Conservation (phyloP, 1,140 invertebrate genomes). For the Drosophila bocqueti region DNA sequence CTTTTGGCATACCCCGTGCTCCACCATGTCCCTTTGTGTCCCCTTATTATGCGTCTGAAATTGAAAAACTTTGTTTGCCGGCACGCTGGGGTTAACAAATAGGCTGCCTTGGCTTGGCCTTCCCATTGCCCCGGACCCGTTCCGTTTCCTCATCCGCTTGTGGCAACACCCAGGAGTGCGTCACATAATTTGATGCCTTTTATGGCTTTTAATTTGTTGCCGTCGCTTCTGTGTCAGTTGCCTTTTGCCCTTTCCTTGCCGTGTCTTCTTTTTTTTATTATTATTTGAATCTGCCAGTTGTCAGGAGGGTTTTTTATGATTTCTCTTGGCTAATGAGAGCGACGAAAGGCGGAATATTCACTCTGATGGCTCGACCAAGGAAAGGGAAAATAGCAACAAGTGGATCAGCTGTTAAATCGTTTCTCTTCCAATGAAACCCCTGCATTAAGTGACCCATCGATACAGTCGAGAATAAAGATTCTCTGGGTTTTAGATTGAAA, state of each 20-base stretch:
- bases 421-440: background rate
- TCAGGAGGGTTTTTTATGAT: conserved; percentile 55
- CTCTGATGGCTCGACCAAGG: background rate
- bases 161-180: conserved; percentile 65
- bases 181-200: conserved; percentile 82
- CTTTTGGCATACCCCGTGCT: conserved; percentile 4
- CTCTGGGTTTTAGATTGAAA: conserved; percentile 5
- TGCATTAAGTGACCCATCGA: conserved; percentile 6
- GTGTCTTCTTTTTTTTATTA: conserved; percentile 29
- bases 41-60: conserved; percentile 81
- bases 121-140: background rate
- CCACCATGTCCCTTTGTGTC: conserved; percentile 55
- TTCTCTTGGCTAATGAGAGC: conserved; percentile 61
- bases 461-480: background rate
- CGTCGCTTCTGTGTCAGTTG: conserved; percentile 44
- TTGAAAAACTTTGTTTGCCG: conserved; percentile 82
- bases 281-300: conserved; percentile 52
- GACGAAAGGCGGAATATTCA: conserved; percentile 8
- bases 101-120: conserved; percentile 56
- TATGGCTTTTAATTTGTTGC: conserved; percentile 81
- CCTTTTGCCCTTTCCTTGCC: conserved; percentile 34
- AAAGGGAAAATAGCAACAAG: conserved; percentile 47
- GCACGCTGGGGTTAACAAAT: conserved; percentile 80
- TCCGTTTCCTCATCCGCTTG: conserved; percentile 25
- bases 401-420: conserved; percentile 3